Evolutionary conservation across 2,797 vertebrate genomes (phyloP).

Genomic region (Rachycentron canadum): DNA sequence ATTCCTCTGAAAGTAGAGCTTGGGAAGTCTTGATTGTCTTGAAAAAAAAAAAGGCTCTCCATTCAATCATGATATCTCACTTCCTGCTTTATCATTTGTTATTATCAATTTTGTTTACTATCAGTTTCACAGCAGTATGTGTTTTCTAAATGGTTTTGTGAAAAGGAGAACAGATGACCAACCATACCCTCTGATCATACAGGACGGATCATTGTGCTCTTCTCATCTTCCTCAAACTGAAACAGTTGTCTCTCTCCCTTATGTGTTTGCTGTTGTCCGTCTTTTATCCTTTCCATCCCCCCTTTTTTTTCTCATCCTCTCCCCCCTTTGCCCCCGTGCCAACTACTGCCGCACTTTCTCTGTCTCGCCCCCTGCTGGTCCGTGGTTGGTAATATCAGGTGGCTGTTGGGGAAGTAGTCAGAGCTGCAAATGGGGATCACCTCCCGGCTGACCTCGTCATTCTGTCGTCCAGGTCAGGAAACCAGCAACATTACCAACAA

Average conservation of each 20-base stretch:
- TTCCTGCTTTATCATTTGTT: neutral
- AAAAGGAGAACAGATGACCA: conserved; percentile 83
- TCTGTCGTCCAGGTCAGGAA: conserved; percentile 99
- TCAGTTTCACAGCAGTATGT: neutral
- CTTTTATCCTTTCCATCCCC: conserved; percentile 45
- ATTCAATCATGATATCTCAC: neutral
- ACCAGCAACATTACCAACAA: conserved; percentile 64
- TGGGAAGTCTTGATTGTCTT: neutral
- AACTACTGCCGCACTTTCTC: conserved; percentile 74
- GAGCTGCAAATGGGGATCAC: conserved; percentile 98
- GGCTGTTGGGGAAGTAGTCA: conserved; percentile 98
- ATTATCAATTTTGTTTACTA: neutral
- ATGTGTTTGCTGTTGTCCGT: conserved; percentile 70
- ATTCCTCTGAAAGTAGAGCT: conserved; percentile 13
- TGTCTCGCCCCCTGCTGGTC: conserved; percentile 84
- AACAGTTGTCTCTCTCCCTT: conserved; percentile 83
- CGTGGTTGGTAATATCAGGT: conserved; percentile 92
- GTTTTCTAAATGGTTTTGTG: conserved; percentile 85
- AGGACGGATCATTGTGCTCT: conserved; percentile 74
- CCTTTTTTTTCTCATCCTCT: conserved; percentile 43
- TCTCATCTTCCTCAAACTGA: conserved; percentile 72
- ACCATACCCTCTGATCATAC: conserved; percentile 51
- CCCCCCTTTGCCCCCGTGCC: conserved; percentile 82
- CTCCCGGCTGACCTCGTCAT: conserved; percentile 99
- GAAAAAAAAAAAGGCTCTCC: neutral